Evolutionary conservation across 2,888 invertebrate species (phyloP), one percentile per base, ranked within the genome.

Genomic region (Erebia palarica): DNA sequence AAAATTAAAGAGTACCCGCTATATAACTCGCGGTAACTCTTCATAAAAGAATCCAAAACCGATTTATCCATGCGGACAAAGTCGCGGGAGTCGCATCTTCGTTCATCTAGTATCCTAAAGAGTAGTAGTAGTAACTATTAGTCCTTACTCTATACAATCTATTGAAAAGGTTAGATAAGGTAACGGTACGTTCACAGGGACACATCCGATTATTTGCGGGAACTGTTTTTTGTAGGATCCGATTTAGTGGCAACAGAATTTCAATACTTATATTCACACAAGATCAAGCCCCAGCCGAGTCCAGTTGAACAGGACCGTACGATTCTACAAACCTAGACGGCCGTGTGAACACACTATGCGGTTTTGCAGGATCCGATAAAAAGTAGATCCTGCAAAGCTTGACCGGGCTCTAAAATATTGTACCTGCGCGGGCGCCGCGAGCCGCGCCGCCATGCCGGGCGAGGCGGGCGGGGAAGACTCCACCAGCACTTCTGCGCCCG

Each of bases 401-500:
- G 51, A 51, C 51, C 51, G 51, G 44, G 58, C 27, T 36, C 14
- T 65, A 36, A 36, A 42, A 42, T 60, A 8, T 60, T 14, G 3
- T n/a, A 92, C 92, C 92, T 92, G 92, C 67, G 89, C 80, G 69
- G 91, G 90, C 76, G 87, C 86, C 71, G 92, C 92, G 61, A 93
- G 88, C 73, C 90, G 87, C 82, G 92, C 89, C 83, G 92, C 92
- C 92, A 93, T 93, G 76, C 81, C 87, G 44, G 91, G 91, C 74
- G 92, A 92, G 77, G 88, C 88, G 78, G 91, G 91, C 82, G 92
- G 92, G 81, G 93, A 89, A 73, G 90, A 92, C 86, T 92, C 93
- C 81, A 94, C 93, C 75, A 94, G 84, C 68, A 94, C 93, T 81
- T 94, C 93, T 91, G 93, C 92, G 74, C 93, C 93, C 72, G 90